phyloP scores from a whole-genome alignment of 2,888 invertebrate genomes.

The Chamaedrilus cognettii region DNA sequence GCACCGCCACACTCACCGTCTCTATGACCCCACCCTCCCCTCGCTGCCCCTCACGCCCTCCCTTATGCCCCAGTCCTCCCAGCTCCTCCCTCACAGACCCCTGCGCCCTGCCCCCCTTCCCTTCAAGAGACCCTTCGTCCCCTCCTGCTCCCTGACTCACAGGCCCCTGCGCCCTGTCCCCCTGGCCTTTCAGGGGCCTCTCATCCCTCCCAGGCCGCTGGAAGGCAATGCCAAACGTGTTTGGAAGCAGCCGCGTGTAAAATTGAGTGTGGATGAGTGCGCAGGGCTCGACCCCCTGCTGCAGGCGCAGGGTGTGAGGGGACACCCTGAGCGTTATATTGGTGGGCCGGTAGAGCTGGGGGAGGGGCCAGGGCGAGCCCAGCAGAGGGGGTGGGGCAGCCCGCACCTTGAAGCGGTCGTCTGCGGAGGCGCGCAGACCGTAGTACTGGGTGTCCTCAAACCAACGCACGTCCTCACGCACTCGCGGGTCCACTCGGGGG shows the following conservation, averaged over 20 bases:
- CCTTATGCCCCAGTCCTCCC: neutral
- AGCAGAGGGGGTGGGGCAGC: neutral
- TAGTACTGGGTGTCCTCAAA: constrained; percentile 11
- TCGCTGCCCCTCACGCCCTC: neutral
- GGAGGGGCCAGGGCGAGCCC: constrained; percentile 5
- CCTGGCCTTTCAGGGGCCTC: too few species aligned
- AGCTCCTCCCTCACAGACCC: neutral
- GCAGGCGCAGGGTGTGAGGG: too few species aligned
- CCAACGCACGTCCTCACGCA: constrained; percentile 8
- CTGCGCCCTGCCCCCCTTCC: neutral
- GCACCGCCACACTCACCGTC: too few species aligned
- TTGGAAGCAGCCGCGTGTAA: neutral
- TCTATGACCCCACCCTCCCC: neutral
- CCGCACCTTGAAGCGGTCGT: neutral
- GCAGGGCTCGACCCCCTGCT: too few species aligned
- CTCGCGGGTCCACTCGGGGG: too few species aligned
- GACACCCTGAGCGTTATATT: too few species aligned
- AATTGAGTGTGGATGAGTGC: too few species aligned
- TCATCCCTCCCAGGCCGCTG: too few species aligned
- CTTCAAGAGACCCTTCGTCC: neutral
- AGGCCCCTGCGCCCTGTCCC: too few species aligned
- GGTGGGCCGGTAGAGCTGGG: neutral
- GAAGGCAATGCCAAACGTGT: too few species aligned
- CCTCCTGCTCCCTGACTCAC: neutral
- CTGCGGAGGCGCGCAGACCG: neutral